phyloP scores from a whole-genome alignment of 2,888 invertebrate genomes.

The Drosophila planitibia region DNA sequence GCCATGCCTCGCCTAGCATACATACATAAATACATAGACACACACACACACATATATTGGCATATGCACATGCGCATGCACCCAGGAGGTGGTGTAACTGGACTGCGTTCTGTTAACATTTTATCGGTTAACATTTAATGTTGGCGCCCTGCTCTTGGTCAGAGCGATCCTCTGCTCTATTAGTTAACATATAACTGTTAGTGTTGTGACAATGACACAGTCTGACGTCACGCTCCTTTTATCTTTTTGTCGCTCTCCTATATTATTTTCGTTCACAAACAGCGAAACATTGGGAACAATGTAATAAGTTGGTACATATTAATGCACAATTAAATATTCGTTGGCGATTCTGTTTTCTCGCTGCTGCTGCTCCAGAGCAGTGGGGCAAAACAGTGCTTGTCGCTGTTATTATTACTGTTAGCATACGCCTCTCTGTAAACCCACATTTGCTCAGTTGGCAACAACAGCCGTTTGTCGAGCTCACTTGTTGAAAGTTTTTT shows the following conservation, averaged over 20 bases:
- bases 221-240: background rate
- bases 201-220: background rate
- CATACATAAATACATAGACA: conserved; percentile 4
- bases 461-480: conserved; percentile 34
- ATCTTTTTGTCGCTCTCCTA: background rate
- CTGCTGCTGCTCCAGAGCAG: background rate
- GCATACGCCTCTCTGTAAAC: background rate
- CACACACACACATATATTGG: background rate
- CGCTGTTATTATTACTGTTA: background rate
- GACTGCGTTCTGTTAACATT: conserved; percentile 33
- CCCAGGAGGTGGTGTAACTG: conserved; percentile 17
- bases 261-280: background rate
- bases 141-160: background rate
- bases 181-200: conserved; percentile 32
- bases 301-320: background rate
- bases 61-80: conserved; percentile 14
- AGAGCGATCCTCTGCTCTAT: conserved; percentile 44
- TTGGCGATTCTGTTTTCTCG: background rate
- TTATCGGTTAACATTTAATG: conserved; percentile 14
- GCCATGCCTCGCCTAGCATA: conserved; percentile 38
- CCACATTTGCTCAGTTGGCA: background rate
- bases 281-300: background rate
- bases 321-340: background rate
- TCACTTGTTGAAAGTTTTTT: conserved; percentile 23
- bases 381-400: background rate